Percentiles rank a stretch among this genome's conserved stretches.
These are phyloP conservation scores for Chesias legatella DNA, from an alignment of 2,888 invertebrate species.

Conservation along the genomic window DNA sequence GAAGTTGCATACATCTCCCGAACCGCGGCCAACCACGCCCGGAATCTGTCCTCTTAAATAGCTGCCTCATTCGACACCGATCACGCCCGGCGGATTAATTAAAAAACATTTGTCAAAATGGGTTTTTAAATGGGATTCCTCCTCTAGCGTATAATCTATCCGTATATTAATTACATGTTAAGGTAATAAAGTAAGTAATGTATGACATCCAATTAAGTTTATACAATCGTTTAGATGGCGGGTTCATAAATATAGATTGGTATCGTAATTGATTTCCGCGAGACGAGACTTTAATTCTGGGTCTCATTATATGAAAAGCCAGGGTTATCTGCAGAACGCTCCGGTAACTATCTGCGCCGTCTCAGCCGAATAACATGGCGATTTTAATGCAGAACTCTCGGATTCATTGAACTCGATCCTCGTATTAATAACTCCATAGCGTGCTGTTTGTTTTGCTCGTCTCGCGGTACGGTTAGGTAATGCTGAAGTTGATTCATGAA, in stretches of 20 bases:
- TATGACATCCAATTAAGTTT: slow-evolving; percentile 59
- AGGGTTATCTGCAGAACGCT: slow-evolving; percentile 33
- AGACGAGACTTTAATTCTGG: slow-evolving; percentile 41
- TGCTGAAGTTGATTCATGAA: slow-evolving; percentile 79
- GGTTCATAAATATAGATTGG: slow-evolving; percentile 50
- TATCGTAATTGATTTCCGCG: slow-evolving; percentile 54
- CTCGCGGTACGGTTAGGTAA: slow-evolving; percentile 69
- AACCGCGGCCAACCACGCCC: slow-evolving; percentile 53
- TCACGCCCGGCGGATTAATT: slow-evolving; percentile 69
- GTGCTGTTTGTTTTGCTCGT: slow-evolving; percentile 69
- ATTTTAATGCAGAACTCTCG: slow-evolving; percentile 58
- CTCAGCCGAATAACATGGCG: slow-evolving; percentile 48
- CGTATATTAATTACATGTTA: slow-evolving; percentile 55
- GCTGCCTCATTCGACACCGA: slow-evolving; percentile 54
- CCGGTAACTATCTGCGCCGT: neutral
- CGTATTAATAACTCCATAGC: slow-evolving; percentile 76
- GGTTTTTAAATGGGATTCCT: slow-evolving; percentile 54
- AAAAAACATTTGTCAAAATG: slow-evolving; percentile 69
- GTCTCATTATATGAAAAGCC: slow-evolving; percentile 40
- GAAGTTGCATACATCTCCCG: slow-evolving; percentile 50
- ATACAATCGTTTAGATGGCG: slow-evolving; percentile 49
- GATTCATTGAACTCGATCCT: slow-evolving; percentile 75
- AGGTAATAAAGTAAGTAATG: slow-evolving; percentile 56
- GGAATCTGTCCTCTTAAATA: slow-evolving; percentile 63
- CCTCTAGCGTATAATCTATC: slow-evolving; percentile 47